Base-by-base conservation (phyloP, 2,113 vertebrate species). In the Catharus bicknelli region DNA sequence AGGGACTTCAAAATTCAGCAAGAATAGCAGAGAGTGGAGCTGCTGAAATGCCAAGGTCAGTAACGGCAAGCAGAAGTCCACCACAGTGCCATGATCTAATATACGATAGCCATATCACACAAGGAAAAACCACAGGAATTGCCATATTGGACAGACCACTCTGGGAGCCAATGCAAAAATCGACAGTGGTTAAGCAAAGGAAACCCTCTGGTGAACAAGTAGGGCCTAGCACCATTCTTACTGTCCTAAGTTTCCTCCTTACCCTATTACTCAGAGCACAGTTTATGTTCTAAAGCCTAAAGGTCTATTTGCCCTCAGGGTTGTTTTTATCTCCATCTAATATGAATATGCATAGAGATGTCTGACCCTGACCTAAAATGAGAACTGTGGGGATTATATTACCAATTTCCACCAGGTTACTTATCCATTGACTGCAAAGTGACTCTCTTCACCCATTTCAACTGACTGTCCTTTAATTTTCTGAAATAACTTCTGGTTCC, bases 1-100 rank as follows among this genome's bases (percentile, higher is more conserved):
- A 34, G 79, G 73, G 93, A 88, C 58, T 88, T 90, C 55, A 80
- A 67, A 86, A 86, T 74, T 74, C 78, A 90, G 57, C 84, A 88
- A 83, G 73, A 58, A 36, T 6, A 80, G 58, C 48, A 96, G 79
- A 3, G 14, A 86, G 53, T 4, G 21, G 48, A 88, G 75, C 72
- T 82, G 36, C 93, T 92, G 81, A 82, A 90, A 84, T 82, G 40
- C 66, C 75, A 79, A 21, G 13, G 32, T 62, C 63, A 30, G 63
- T 51, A 86, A 77, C 40, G 7, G 3, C 64, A 64, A 86, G 55
- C 36, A 57, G 75, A 69, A 93, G 40, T 29, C 57, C 36, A 25
- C 51, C 36, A 20, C 15, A 30, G 29, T 50, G 66, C 58, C 75
- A 54, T 61, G 75, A 87, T 40, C 68, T 81, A 54, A 86, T 10